Base-by-base conservation (phyloP, 2,797 vertebrate genomes). In the Falco cherrug region DNA sequence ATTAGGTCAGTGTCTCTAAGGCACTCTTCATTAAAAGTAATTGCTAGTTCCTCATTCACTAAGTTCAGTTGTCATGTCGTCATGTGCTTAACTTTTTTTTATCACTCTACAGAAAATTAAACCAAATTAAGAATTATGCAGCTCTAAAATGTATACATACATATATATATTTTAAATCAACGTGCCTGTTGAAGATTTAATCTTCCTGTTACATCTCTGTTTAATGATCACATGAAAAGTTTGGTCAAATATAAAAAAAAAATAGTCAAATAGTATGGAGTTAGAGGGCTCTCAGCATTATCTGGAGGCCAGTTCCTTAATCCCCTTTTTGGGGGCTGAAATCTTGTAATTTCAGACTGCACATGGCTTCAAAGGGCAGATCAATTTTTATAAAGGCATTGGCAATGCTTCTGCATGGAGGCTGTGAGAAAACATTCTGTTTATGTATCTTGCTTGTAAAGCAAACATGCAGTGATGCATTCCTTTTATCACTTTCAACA, bases 321-420 rank as follows among this genome's bases (percentile, higher is more conserved):
- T 81, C 29, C 28, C 29, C 8, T 43, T 74, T 71, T 31, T 33
- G 45, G 68, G 82, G 21, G 20, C n/a, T 21, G 50, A 79, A 88
- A 68, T 85, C 76, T 70, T 71, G 64, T 65, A 16, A 53, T 77
- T 82, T 86, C 53, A 77, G 60, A 25, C 14, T 47, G 33, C 35
- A 54, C 7, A 7, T 4, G 31, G 71, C 51, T 94, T 85, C 77
- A 91, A 94, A 93, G 37, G 48, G 35, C 68, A 92, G 74, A 91
- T 90, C 86, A 64, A 76, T 82, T 95, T 92, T 94, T 84, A 84
- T 57, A 96, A 89, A 87, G 70, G 33, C 87, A 85, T 57, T 37
- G 10, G 57, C 69, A 41, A 94, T 74, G 28, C 9, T 70, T 87
- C 69, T 76, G 45, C 31, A 16, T 10, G 10, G 43, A 33, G 35